Base-by-base conservation (phyloP, 2,113 vertebrate species). In the Proterorhinus semilunaris region DNA sequence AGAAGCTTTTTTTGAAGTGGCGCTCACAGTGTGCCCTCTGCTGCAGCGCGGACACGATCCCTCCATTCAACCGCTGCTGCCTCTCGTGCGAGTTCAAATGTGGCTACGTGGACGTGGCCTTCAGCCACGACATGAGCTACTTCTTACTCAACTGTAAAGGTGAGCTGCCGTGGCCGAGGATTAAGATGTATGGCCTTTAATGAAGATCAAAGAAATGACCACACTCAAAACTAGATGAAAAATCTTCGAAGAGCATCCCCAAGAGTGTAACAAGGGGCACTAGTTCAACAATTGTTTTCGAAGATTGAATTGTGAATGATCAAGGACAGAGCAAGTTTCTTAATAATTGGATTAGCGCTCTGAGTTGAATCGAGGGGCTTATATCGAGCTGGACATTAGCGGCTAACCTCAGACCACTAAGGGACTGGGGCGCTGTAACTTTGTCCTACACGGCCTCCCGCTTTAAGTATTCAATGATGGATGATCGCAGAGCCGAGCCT, bases 121-220 rank as follows among this genome's bases (percentile, higher is more conserved):
- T 99, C 93, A 99, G 97, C 87, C 93, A 74, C 83, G 72, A 82
- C 45, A 87, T 94, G 68, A 86, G 89, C 52, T 94, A 93, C 87
- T 99, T 98, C 89, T 71, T 98, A 9, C 92, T 99, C 85, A 90
- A 84, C 76, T 99, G 97, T 55, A 94, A 97, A 96, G 97, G 97
- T 98, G 85, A 81, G 88, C n/a, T 0, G 53, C 44, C 10, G 49
- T 6, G 1, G 48, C 65, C 67, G 62, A 5, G 9, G 48, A 42
- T 49, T 36, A 36, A 36, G 27, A 36, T 36, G 3, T 36, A 36
- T 36, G 27, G 27, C 27, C 27, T 36, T 36, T 4, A 36, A 36
- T 36, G 2, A 36, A 36, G 27, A 36, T 36, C 1, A 36, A 36
- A 4, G 27, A 36, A 36, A 5, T 36, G 27, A 36, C 27, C 27